Base-by-base conservation (phyloP, 1,140 invertebrate species). In the Drosophila tropicalis region DNA sequence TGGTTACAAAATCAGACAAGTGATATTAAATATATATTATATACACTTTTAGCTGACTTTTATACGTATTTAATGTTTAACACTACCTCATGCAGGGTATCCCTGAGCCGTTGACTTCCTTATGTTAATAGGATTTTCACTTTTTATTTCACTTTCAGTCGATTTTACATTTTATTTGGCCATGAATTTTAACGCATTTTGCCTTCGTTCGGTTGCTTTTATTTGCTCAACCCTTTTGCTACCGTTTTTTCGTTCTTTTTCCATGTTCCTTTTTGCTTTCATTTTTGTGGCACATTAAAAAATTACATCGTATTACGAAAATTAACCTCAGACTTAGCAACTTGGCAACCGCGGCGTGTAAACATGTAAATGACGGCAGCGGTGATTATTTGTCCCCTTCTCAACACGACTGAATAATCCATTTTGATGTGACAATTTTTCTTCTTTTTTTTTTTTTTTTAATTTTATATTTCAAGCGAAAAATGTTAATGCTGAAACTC, bases 271-370 rank as follows among this genome's bases (percentile, higher is more conserved):
- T 15, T 22, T 58, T 32, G 40, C 41, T 19, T 2, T 63, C 61
- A 70, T 76, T 76, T 80, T 80, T 77, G 74, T 73, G 70, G 74
- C 70, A 77, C 70, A 80, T 80, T 80, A 70, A 73, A 79, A 80
- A 80, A 80, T 80, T 73, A 80, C 77, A 70, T 47, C 64, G 74
- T 60, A 80, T 80, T 76, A 77, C 70, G 70, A 61, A 76, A 80
- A 80, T 80, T 80, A 77, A 80, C 77, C 77, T 80, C 77, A 77
- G 74, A 76, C 76, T 79, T 76, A 76, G 72, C 70, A 73, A 44
- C 63, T 51, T 51, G 44, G 44, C 44, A 51, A 51, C 44, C 44
- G 9, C 44, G n/a, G 44, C 44, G 44, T 51, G 44, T 22, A 51
- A 62, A 62, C 61, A 63, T 72, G 65, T 57, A 72, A 69, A 76